Evolutionary conservation across 2,888 invertebrate species (phyloP).

Genomic region (Candidula unifasciata): DNA sequence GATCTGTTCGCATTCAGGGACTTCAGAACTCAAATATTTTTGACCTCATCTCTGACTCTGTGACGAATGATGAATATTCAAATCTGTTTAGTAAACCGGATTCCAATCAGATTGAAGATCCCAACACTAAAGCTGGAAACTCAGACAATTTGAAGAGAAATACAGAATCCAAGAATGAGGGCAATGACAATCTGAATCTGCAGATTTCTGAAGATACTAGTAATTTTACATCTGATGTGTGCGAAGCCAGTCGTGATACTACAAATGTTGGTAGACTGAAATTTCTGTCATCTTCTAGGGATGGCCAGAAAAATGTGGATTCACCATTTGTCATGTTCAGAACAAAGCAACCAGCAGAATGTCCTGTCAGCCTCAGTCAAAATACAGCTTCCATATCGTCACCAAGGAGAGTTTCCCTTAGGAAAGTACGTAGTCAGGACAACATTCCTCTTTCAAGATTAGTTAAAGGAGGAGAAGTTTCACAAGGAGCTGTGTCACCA

Average conservation of each 20-base stretch:
- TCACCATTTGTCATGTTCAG: conserved; percentile 45
- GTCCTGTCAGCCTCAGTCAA: conserved; percentile 18
- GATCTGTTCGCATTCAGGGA: conserved; percentile 37
- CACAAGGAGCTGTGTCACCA: not conserved
- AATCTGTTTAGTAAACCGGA: not conserved
- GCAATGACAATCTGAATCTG: not conserved
- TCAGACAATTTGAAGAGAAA: not conserved
- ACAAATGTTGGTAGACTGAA: not conserved
- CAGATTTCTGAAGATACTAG: not conserved
- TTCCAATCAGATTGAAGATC: not conserved
- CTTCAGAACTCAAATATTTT: not conserved
- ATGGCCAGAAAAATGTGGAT: conserved; percentile 12
- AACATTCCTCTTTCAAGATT: not conserved
- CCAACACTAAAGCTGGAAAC: too few relatives aligned
- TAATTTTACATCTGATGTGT: not conserved
- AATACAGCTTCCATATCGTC: not conserved
- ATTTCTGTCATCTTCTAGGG: not conserved
- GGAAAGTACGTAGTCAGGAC: conserved; percentile 48
- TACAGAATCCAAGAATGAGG: not conserved
- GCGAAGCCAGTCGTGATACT: not conserved
- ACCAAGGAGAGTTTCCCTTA: conserved; percentile 24
- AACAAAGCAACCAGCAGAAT: not conserved
- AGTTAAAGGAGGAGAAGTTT: not conserved
- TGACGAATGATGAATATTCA: not conserved
- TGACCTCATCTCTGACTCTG: not conserved